Evolutionary conservation across 2,113 vertebrate species (phyloP).

Genomic region (Heterochromis multidens): DNA sequence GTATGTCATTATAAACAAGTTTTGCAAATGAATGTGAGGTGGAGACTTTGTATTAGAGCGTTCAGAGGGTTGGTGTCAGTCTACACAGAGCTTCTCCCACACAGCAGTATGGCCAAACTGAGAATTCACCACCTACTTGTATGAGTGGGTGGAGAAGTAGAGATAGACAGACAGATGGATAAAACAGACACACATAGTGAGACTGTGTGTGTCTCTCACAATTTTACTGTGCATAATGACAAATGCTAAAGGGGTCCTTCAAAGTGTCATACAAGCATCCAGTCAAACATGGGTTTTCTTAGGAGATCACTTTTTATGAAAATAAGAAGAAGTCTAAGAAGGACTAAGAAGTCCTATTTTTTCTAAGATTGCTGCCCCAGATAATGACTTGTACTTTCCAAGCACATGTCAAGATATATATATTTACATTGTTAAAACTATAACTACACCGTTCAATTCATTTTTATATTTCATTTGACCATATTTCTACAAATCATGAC

Average conservation of each 20-base stretch:
- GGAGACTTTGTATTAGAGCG: constrained; percentile 66
- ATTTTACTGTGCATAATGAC: neutral
- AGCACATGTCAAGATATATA: neutral
- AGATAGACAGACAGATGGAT: constrained; percentile 7
- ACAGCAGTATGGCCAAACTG: constrained; percentile 79
- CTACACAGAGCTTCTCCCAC: constrained; percentile 80
- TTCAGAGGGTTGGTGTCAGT: constrained; percentile 66
- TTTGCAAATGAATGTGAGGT: neutral
- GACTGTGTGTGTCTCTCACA: neutral
- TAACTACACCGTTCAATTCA: rapidly evolving
- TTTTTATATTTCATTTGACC: neutral
- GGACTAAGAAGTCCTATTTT: too few relatives aligned
- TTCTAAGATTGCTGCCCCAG: too few relatives aligned
- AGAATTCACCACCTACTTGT: constrained; percentile 84
- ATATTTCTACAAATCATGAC: rapidly evolving
- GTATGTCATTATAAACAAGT: neutral
- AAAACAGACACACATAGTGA: neutral
- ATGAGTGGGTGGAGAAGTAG: constrained; percentile 16
- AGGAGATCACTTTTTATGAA: neutral
- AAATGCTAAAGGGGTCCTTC: neutral
- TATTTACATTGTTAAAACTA: neutral
- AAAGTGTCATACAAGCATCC: neutral
- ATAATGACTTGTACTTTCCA: too few relatives aligned
- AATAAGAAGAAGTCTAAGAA: neutral
- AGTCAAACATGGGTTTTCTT: neutral